These are phyloP conservation scores for Thalassophryne amazonica DNA, from an alignment of 2,797 vertebrate genomes.

Conservation along the genomic window DNA sequence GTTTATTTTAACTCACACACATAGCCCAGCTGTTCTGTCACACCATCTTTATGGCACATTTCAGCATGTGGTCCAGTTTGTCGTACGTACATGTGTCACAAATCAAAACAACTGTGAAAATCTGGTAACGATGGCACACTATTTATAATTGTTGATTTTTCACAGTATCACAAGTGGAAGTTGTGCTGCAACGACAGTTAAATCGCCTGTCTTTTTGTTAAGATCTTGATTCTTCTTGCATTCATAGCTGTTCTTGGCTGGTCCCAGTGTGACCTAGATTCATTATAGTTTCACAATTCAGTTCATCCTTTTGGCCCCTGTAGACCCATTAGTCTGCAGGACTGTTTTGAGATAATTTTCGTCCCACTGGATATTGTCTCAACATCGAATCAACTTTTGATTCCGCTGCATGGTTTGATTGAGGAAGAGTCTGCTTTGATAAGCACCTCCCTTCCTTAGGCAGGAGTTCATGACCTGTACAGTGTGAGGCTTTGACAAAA, in stretches of 20 bases:
- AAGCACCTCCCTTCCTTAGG: background rate
- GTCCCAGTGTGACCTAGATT: conserved; percentile 8
- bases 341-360: conserved; percentile 16
- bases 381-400: conserved; percentile 15
- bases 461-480: background rate
- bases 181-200: background rate
- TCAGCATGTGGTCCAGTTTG: too few species aligned
- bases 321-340: conserved; percentile 28
- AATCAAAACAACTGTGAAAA: background rate
- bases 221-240: background rate
- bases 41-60: too few species aligned
- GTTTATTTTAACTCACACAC: conserved; percentile 67
- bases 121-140: too few species aligned
- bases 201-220: background rate
- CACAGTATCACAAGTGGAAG: background rate
- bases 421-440: background rate
- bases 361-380: conserved; percentile 26
- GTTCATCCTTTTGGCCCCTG: conserved; percentile 9
- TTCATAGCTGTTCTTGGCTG: background rate
- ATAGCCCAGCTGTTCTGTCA: conserved; percentile 27
- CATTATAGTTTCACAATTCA: conserved; percentile 6
- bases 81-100: too few species aligned
- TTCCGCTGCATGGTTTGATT: conserved; percentile 1
- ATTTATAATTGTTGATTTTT: too few species aligned
- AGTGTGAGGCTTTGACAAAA: background rate